Conservation (phyloP, 2,797 vertebrate species). For the Cryptoblepharus egeriae region DNA sequence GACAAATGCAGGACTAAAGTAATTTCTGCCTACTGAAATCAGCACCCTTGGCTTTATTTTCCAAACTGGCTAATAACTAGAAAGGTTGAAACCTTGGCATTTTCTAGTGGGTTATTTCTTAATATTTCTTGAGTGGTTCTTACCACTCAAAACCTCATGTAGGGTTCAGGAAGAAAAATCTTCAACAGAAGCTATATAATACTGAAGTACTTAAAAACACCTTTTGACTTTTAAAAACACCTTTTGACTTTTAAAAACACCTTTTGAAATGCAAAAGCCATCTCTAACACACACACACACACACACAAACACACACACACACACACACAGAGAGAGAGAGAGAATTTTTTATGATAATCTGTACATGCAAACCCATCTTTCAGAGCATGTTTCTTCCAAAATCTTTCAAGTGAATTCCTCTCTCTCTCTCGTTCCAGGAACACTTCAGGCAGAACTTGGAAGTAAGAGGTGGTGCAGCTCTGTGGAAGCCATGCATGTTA, state of each 20-base stretch:
- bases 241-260: too few relatives aligned
- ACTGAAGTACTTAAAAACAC: not conserved
- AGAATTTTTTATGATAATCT: too few relatives aligned
- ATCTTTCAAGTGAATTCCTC: too few relatives aligned
- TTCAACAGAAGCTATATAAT: not conserved
- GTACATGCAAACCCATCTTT: too few relatives aligned
- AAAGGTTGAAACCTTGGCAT: not conserved
- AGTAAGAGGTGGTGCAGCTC: too few relatives aligned
- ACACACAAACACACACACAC: not conserved
- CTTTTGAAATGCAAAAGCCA: not conserved
- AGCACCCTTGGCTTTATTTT: constrained; percentile 44
- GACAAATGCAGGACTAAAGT: constrained; percentile 33
- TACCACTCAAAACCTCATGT: not conserved
- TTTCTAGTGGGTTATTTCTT: constrained; percentile 37
- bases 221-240: too few relatives aligned
- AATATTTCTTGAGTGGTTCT: too few relatives aligned
- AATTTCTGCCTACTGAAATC: constrained; percentile 33
- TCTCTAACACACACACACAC: not conserved
- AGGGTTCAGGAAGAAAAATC: rapidly evolving
- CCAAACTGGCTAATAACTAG: constrained; percentile 39
- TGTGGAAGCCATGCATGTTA: too few relatives aligned
- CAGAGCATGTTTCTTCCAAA: too few relatives aligned
- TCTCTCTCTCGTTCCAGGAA: too few relatives aligned
- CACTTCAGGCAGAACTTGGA: too few relatives aligned
- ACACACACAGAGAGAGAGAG: too few relatives aligned